Evolutionary conservation across 2,797 vertebrate genomes (phyloP).

Genomic region (Micromesistius poutassou): DNA sequence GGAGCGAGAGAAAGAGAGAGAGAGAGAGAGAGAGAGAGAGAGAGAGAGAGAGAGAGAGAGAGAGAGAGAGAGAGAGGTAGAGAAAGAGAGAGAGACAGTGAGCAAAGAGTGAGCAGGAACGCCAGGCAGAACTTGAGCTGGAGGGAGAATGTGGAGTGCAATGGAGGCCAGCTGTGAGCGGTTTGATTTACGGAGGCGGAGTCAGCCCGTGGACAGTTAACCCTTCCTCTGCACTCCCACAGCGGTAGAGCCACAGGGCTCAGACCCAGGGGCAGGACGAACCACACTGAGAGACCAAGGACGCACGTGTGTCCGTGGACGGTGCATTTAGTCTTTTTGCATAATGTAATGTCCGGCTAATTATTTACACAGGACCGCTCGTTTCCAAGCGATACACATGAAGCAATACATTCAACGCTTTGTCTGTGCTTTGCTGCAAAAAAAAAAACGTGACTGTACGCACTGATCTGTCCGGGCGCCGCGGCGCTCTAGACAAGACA

Average conservation of each 20-base stretch:
- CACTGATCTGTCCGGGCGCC: too few relatives aligned
- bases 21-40: slow-evolving; percentile 29
- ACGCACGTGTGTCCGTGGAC: neutral
- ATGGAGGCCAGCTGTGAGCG: slow-evolving; percentile 51
- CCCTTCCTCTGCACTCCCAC: slow-evolving; percentile 42
- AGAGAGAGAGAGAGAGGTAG: slow-evolving; percentile 46
- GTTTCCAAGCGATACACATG: neutral
- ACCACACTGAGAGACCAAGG: neutral
- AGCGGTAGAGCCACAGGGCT: slow-evolving; percentile 18
- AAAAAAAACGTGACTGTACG: too few relatives aligned
- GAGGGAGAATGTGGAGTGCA: slow-evolving; percentile 26
- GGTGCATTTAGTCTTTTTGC: too few relatives aligned
- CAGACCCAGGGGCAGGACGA: slow-evolving; percentile 17
- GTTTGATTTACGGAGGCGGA: slow-evolving; percentile 44
- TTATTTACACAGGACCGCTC: neutral
- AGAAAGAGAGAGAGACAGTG: slow-evolving; percentile 40
- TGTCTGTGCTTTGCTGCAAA: too few relatives aligned
- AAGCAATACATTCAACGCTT: too few relatives aligned
- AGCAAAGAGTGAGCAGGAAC: slow-evolving; percentile 16
- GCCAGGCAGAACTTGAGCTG: neutral
- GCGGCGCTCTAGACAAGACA: too few relatives aligned
- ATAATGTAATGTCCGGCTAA: too few relatives aligned
- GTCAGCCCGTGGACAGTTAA: slow-evolving; percentile 51
- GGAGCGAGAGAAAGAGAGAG: slow-evolving; percentile 5
- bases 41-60: slow-evolving; percentile 8